Evolutionary conservation across 2,888 invertebrate species (phyloP).

Genomic region (Hyalella azteca): DNA sequence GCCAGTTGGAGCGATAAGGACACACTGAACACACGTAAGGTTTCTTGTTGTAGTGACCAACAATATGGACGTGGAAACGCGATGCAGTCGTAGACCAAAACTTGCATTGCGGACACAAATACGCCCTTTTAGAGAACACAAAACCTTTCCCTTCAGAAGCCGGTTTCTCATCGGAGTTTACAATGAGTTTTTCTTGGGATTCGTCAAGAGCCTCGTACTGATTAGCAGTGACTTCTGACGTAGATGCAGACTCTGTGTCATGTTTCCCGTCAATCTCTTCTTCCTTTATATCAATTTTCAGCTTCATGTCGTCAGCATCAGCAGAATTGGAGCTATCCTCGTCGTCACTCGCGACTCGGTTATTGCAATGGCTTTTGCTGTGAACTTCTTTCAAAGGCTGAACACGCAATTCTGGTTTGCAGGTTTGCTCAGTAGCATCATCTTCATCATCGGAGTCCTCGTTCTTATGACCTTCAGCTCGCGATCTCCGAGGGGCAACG

Average conservation of each 20-base stretch:
- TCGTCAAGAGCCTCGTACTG: not conserved
- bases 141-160: not conserved
- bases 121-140: constrained; percentile 70
- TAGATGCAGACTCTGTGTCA: not conserved
- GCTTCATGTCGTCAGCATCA: not conserved
- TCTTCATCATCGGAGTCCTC: constrained; percentile 62
- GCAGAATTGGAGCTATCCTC: not conserved
- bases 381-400: not conserved
- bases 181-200: constrained; percentile 24
- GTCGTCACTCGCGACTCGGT: not conserved
- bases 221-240: not conserved
- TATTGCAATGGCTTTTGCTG: not conserved
- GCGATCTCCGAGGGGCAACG: constrained; percentile 46
- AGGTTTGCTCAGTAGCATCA: constrained; percentile 16
- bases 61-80: constrained; percentile 90
- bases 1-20: constrained; percentile 92
- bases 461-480: constrained; percentile 40
- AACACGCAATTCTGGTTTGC: not conserved
- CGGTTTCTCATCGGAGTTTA: not conserved
- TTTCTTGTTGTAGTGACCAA: constrained; percentile 86
- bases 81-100: constrained; percentile 93
- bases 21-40: constrained; percentile 95
- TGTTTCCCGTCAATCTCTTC: not conserved
- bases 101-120: constrained; percentile 89
- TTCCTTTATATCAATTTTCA: constrained; percentile 21